Conservation (phyloP, 64 coral and sea anemone species). For the Porites lutea region DNA sequence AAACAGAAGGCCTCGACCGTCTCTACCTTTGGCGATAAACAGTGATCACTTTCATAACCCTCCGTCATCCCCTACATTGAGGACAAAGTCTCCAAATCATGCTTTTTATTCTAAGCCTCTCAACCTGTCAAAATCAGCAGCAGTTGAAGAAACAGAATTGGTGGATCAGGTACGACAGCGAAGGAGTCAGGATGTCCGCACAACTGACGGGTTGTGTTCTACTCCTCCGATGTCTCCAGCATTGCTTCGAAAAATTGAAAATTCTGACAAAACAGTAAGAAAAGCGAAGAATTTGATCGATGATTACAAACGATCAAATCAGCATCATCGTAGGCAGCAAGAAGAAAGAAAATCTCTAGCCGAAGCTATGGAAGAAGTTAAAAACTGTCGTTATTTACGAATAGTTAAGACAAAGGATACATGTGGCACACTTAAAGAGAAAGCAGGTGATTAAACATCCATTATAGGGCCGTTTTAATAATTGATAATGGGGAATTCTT, state of each 20-base stretch:
- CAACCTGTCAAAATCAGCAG: background rate
- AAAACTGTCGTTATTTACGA: slow-evolving; percentile 43
- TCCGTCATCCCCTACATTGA: background rate
- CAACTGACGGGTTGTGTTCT: background rate
- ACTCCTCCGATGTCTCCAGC: background rate
- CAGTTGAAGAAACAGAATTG: background rate
- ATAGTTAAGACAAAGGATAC: slow-evolving; percentile 19
- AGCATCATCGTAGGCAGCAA: background rate
- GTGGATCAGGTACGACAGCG: background rate
- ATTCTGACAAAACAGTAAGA: slow-evolving; percentile 32
- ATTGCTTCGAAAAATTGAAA: slow-evolving; percentile 46
- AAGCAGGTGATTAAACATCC: slow-evolving; percentile 3
- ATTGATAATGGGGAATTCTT: too few species aligned
- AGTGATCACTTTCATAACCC: background rate
- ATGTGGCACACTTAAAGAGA: background rate
- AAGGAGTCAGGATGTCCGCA: background rate
- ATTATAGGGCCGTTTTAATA: background rate
- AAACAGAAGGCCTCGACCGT: background rate
- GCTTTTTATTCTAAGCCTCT: background rate
- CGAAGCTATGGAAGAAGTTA: slow-evolving; percentile 40
- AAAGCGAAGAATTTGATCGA: slow-evolving; percentile 16
- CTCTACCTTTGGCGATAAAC: background rate
- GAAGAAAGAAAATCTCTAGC: slow-evolving; percentile 4
- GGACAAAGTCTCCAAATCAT: background rate
- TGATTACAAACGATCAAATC: slow-evolving; percentile 19